A percentile compares a stretch with the other conserved stretches of the same genome.
Evolutionary conservation across 2,113 vertebrate species (phyloP).

Genomic region (Dolichallabes microphthalmus): DNA sequence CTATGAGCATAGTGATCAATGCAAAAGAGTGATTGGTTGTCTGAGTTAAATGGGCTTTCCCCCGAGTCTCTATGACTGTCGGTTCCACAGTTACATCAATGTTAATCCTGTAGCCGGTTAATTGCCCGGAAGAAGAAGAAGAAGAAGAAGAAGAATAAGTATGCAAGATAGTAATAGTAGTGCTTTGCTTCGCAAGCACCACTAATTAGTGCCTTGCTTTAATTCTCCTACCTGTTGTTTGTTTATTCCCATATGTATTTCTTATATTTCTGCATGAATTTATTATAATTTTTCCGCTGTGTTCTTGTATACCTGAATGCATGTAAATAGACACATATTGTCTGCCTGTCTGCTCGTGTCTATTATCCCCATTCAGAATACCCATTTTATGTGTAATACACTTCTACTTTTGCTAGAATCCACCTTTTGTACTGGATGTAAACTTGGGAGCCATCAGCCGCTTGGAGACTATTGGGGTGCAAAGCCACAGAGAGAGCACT

Average conservation of each 20-base stretch:
- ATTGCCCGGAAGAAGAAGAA: too few relatives aligned
- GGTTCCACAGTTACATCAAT: too few relatives aligned
- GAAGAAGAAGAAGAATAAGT: too few relatives aligned
- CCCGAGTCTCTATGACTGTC: too few relatives aligned
- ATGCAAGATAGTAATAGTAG: too few relatives aligned
- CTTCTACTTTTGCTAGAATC: conserved; percentile 71
- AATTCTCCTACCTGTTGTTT: neutral
- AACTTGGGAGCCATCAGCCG: conserved; percentile 90
- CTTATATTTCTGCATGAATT: neutral
- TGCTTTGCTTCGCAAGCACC: too few relatives aligned
- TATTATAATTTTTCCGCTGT: neutral
- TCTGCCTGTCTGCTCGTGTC: neutral
- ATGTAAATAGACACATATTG: neutral
- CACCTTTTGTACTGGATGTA: conserved; percentile 85
- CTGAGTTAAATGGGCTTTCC: too few relatives aligned
- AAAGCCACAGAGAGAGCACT: conserved; percentile 85
- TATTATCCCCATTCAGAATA: neutral
- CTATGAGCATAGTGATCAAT: too few relatives aligned
- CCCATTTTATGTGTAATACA: neutral
- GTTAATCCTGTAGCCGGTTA: too few relatives aligned
- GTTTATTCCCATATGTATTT: neutral
- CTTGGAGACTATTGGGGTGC: conserved; percentile 86
- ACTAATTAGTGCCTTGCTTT: neutral
- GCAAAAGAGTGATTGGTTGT: too few relatives aligned
- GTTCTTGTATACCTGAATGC: neutral